Evolutionary conservation across 2,113 vertebrate species (phyloP).

Genomic region (Nipponia nippon): DNA sequence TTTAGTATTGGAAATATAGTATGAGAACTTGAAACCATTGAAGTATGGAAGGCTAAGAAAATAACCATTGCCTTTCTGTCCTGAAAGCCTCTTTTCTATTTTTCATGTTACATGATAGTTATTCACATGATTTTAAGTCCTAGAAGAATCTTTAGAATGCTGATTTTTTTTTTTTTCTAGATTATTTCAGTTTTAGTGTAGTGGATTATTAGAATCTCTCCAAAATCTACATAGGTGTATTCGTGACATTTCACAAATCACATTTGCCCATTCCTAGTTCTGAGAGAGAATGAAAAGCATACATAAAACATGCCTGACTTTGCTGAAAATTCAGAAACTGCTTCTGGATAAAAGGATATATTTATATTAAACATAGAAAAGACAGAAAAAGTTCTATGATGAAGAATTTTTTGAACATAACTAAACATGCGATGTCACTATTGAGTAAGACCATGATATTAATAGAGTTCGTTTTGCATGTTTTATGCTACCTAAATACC

Average conservation of each 20-base stretch:
- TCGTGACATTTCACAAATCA: background rate
- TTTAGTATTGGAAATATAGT: background rate
- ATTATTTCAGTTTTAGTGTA: background rate
- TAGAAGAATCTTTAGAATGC: background rate
- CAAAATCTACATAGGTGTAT: background rate
- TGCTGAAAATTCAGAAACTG: background rate
- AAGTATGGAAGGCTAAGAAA: background rate
- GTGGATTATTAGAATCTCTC: background rate
- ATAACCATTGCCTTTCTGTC: rapidly evolving
- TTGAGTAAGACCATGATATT: background rate
- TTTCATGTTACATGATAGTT: background rate
- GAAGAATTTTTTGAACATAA: background rate
- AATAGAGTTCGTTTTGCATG: background rate
- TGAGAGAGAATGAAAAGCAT: background rate
- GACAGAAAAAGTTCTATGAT: background rate
- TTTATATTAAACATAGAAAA: background rate
- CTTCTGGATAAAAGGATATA: background rate
- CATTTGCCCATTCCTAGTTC: background rate
- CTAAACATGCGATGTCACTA: background rate
- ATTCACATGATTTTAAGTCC: background rate
- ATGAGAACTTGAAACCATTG: background rate
- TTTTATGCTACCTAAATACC: constrained; percentile 13
- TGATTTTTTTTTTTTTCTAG: background rate
- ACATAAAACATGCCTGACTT: background rate
- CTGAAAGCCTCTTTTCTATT: background rate